A percentile compares a stretch with the other conserved stretches of the same genome.
Conservation (phyloP, 1,140 invertebrate genomes). For the Brachystomella parvula region DNA sequence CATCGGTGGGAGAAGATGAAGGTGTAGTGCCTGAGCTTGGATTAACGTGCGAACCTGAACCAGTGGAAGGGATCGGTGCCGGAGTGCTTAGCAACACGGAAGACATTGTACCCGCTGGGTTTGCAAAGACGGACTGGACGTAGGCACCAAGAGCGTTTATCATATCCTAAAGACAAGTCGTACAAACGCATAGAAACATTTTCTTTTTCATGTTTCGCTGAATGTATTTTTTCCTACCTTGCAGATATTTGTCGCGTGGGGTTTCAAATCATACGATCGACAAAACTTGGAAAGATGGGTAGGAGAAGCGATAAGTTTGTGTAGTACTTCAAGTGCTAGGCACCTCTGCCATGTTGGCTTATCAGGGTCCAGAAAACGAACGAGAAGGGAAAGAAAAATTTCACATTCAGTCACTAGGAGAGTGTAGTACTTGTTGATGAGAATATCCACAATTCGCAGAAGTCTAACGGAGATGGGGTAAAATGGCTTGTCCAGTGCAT, state of each 20-base stretch:
- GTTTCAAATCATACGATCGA: slow-evolving; percentile 86
- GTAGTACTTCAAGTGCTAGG: slow-evolving; percentile 87
- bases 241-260: slow-evolving; percentile 80
- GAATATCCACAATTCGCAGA: slow-evolving; percentile 80
- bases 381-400: slow-evolving; percentile 92
- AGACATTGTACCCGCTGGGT: slow-evolving; percentile 43
- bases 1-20: slow-evolving; percentile 55
- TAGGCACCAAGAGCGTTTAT: slow-evolving; percentile 89
- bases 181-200: background rate
- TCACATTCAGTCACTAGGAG: slow-evolving; percentile 95
- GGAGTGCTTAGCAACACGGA: slow-evolving; percentile 15
- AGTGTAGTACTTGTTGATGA: slow-evolving; percentile 88
- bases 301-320: slow-evolving; percentile 85
- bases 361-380: slow-evolving; percentile 94
- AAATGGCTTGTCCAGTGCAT: slow-evolving; percentile 76
- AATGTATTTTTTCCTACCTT: slow-evolving; percentile 38
- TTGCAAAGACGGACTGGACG: slow-evolving; percentile 87
- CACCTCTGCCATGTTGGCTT: slow-evolving; percentile 93
- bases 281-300: slow-evolving; percentile 84
- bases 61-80: slow-evolving; percentile 23
- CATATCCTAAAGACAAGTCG: slow-evolving; percentile 68
- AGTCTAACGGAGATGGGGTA: slow-evolving; percentile 95
- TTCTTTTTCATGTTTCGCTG: background rate
- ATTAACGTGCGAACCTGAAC: slow-evolving; percentile 13
- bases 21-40: background rate